Conservation (phyloP, 2,113 vertebrate genomes). For the Limnothrissa miodon region DNA sequence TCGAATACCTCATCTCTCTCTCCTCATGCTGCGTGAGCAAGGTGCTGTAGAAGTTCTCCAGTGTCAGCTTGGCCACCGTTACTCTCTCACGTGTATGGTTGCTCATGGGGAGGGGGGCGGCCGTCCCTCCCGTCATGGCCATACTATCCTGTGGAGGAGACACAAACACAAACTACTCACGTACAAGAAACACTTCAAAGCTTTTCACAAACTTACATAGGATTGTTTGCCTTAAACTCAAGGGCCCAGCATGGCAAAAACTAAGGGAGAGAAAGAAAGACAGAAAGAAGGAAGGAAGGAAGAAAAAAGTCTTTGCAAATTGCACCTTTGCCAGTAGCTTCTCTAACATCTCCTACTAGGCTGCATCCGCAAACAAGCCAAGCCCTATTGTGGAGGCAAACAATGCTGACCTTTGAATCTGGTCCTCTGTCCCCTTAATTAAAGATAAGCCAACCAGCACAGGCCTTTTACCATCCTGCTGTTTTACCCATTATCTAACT, state of each 20-base stretch:
- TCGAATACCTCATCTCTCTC: constrained; percentile 87
- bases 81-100: constrained; percentile 97
- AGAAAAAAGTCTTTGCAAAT: neutral
- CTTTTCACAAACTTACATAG: no score
- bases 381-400: neutral
- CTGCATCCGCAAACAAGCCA: neutral
- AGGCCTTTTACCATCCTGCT: neutral
- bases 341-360: neutral
- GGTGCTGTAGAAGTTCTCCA: constrained; percentile 99
- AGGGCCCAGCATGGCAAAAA: neutral
- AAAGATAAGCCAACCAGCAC: neutral
- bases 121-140: constrained; percentile 93
- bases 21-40: constrained; percentile 97
- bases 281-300: neutral
- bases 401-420: neutral
- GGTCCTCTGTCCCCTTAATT: neutral
- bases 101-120: constrained; percentile 93
- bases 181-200: neutral
- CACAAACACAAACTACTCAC: constrained; percentile 51
- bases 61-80: constrained; percentile 94
- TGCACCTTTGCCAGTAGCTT: neutral
- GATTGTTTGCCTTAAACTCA: no score
- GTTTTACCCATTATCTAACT: neutral
- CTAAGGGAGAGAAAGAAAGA: no score
- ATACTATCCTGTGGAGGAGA: constrained; percentile 73